Conservation (phyloP, 2,797 vertebrate species). For the Pempheris klunzingeri region DNA sequence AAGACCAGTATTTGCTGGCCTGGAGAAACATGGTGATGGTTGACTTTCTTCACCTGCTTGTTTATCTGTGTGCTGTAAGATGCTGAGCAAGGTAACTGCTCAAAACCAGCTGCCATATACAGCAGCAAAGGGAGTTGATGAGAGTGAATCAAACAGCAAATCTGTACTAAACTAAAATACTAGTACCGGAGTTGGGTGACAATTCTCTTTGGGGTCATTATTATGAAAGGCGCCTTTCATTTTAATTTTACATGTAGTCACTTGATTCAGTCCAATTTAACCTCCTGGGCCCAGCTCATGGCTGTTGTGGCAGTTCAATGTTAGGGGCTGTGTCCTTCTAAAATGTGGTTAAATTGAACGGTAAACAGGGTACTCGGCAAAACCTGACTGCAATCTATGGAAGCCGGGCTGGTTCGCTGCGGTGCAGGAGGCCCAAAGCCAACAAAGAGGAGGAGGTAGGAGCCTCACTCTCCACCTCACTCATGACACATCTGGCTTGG, state of each 20-base stretch:
- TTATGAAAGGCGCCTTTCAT: not conserved
- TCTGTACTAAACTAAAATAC: not conserved
- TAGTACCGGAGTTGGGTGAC: not conserved
- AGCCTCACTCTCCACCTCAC: constrained; percentile 62
- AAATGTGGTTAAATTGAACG: constrained; percentile 93
- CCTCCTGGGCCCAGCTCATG: not conserved
- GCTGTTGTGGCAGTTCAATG: constrained; percentile 41
- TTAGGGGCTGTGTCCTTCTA: constrained; percentile 70
- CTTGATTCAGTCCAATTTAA: constrained; percentile 9
- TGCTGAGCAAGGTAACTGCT: not conserved
- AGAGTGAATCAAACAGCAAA: not conserved
- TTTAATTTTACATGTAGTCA: not conserved
- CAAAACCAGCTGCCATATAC: not conserved
- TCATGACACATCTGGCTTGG: constrained; percentile 70
- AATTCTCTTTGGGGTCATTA: not conserved
- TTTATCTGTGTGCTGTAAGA: not conserved
- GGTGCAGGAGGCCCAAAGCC: constrained; percentile 92
- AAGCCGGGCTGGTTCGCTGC: constrained; percentile 89
- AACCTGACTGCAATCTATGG: constrained; percentile 92
- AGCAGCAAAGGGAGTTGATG: not conserved
- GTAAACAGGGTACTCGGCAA: constrained; percentile 96
- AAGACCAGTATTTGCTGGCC: not conserved
- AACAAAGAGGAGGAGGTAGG: constrained; percentile 99
- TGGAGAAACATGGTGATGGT: not conserved
- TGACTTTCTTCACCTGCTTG: too few species aligned